Evolutionary conservation across 2,797 vertebrate species (phyloP).

Genomic region (Neopelma chrysocephalum): DNA sequence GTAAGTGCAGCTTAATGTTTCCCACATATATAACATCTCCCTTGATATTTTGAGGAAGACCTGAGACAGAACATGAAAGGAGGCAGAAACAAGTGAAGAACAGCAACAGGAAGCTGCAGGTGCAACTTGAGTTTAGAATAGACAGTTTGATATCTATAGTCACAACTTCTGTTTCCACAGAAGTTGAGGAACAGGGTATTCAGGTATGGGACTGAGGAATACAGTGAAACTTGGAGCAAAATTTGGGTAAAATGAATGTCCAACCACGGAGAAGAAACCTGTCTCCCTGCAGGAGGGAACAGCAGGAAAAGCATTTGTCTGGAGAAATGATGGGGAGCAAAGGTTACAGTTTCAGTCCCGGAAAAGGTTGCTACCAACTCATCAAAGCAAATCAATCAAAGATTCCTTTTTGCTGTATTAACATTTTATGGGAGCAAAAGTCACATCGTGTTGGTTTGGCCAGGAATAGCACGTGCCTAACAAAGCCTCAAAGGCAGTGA

Average conservation of each 20-base stretch:
- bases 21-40: background rate
- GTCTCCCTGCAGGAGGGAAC: background rate
- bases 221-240: background rate
- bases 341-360: background rate
- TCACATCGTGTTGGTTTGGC: background rate
- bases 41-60: background rate
- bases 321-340: background rate
- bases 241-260: background rate
- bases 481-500: background rate
- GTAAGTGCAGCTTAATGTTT: background rate
- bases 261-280: rapidly evolving
- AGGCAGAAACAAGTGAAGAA: background rate
- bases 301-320: background rate
- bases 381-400: background rate
- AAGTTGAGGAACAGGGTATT: background rate
- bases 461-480: rapidly evolving
- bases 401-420: background rate
- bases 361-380: background rate
- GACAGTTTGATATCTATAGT: background rate
- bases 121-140: background rate
- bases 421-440: background rate
- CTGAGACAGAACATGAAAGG: background rate
- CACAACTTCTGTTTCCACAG: background rate
- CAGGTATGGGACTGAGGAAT: background rate
- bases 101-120: background rate